Evolutionary conservation across 1,140 invertebrate species (phyloP).

Genomic region (Drosophila melanogaster): Release_6_plus_ISO1_MT NT_033779.5:14741001-14741500

Average conservation of each 20-base stretch:
- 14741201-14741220: background rate
- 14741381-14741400: background rate
- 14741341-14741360: no score
- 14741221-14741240: background rate
- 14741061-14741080: constrained; percentile 12
- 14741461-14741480: constrained; percentile 9
- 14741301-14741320: no score
- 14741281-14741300: no score
- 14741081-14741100: background rate
- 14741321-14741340: no score
- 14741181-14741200: background rate
- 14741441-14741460: background rate
- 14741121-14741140: constrained; percentile 1
- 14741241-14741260: no score
- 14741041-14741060: constrained; percentile 8
- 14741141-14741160: constrained; percentile 36
- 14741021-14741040: background rate
- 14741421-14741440: background rate
- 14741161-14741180: background rate
- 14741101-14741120: background rate
- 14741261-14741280: no score
- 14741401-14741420: background rate
- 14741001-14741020: background rate
- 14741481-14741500: constrained; percentile 18
- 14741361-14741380: background rate